Percentiles rank a stretch among this genome's conserved stretches.
These are phyloP conservation scores for Willisornis vidua DNA, from an alignment of 2,113 vertebrate species.

Conservation along the genomic window DNA sequence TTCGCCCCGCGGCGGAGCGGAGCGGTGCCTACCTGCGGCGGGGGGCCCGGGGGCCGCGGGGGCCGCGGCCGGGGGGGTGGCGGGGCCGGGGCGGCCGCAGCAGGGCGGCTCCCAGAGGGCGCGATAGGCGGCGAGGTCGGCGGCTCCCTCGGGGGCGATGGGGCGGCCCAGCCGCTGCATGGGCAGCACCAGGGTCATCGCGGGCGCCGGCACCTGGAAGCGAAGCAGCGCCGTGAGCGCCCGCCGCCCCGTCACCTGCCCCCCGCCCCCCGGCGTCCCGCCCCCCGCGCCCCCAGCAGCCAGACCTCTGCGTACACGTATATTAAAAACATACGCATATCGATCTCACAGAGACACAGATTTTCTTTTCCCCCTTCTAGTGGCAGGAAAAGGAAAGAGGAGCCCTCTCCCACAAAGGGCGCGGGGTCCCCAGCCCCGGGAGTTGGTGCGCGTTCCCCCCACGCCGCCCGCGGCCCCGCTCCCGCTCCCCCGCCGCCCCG, in stretches of 20 bases:
- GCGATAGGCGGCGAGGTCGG: too few species aligned
- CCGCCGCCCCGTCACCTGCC: too few species aligned
- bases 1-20: neutral
- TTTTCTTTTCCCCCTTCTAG: neutral
- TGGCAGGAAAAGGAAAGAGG: neutral
- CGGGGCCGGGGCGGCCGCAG: too few species aligned
- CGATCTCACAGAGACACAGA: neutral
- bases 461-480: neutral
- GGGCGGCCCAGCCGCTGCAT: too few species aligned
- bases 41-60: constrained; percentile 30
- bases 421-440: neutral
- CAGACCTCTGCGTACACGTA: neutral
- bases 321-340: neutral
- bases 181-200: too few species aligned
- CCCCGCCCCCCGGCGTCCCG: neutral
- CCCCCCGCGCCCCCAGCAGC: neutral
- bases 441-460: neutral
- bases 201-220: too few species aligned
- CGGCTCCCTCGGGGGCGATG: too few species aligned
- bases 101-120: too few species aligned
- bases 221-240: too few species aligned
- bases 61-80: too few species aligned
- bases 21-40: constrained; percentile 67
- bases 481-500: neutral
- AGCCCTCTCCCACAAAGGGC: neutral